Evolutionary conservation across 1,140 invertebrate genomes (phyloP).

Genomic region (Drosophila santomea): DNA sequence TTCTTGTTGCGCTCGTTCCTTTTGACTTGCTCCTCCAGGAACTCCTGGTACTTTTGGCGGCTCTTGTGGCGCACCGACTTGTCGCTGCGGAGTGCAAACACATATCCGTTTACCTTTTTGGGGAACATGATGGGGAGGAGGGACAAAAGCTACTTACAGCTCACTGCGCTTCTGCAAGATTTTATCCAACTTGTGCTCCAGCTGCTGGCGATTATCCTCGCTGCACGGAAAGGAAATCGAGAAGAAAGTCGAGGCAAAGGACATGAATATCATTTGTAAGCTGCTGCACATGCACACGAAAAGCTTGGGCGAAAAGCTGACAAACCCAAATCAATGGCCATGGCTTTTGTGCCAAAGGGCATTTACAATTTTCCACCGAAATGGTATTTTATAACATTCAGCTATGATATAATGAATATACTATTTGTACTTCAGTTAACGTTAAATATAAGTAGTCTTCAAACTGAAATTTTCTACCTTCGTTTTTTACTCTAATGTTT

Average conservation of each 20-base stretch:
- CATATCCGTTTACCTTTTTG: slow-evolving; percentile 1
- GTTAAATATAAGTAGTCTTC: too few species aligned
- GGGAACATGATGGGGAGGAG: background rate
- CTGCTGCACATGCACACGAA: slow-evolving; percentile 18
- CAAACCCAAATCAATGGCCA: slow-evolving; percentile 17
- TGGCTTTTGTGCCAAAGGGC: slow-evolving; percentile 16
- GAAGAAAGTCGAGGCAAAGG: slow-evolving; percentile 23
- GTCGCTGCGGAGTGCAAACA: slow-evolving; percentile 51
- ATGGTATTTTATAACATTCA: background rate
- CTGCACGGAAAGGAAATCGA: slow-evolving; percentile 41
- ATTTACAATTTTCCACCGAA: slow-evolving; percentile 5
- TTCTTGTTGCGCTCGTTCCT: slow-evolving; percentile 87
- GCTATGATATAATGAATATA: too few species aligned
- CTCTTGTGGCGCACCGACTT: slow-evolving; percentile 85
- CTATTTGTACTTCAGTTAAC: too few species aligned
- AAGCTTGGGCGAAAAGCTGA: slow-evolving; percentile 21
- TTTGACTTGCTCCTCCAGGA: slow-evolving; percentile 87
- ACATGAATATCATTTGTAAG: slow-evolving; percentile 4
- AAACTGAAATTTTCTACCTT: too few species aligned
- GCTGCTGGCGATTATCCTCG: slow-evolving; percentile 79
- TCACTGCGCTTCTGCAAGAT: slow-evolving; percentile 78
- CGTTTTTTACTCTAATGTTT: too few species aligned
- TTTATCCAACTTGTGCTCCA: slow-evolving; percentile 82
- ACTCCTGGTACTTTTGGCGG: slow-evolving; percentile 87
- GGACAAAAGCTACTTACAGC: slow-evolving; percentile 70